phyloP scores from a whole-genome alignment of 2,113 vertebrate species.

The Echinops telfairi region DNA sequence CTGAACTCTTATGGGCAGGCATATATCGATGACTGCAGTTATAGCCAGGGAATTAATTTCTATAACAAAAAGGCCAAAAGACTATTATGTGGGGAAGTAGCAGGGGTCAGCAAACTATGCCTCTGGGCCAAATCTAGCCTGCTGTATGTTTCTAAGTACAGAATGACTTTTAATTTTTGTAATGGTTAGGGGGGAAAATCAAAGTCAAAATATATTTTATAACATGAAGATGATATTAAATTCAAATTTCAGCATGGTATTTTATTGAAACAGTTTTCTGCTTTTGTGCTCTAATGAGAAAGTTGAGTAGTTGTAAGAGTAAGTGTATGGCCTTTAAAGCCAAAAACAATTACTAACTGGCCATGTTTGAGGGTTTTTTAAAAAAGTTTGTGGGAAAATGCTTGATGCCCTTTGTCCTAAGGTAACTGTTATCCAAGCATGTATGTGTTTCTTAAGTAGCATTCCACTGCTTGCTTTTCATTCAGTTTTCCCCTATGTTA shows the following conservation, averaged over 20 bases:
- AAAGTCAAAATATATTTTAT: conserved; percentile 32
- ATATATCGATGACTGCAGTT: not conserved
- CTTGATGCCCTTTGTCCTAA: not conserved
- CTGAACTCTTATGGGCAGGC: conserved; percentile 1
- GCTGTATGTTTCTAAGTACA: not conserved
- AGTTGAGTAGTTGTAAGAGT: not conserved
- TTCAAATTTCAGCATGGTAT: not conserved
- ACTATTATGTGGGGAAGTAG: not conserved
- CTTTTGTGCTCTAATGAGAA: conserved; percentile 17
- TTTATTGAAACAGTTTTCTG: conserved; percentile 15
- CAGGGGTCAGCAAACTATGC: not conserved
- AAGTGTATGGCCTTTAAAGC: not conserved
- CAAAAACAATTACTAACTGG: not conserved
- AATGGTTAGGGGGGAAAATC: not conserved
- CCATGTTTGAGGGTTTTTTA: no score
- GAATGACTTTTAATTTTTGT: conserved; percentile 16
- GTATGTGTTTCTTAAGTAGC: conserved; percentile 18
- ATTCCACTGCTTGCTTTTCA: conserved; percentile 38
- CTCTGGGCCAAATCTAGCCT: not conserved
- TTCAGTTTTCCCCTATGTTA: not conserved
- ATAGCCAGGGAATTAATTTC: not conserved
- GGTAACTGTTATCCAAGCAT: not conserved
- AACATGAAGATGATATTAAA: not conserved
- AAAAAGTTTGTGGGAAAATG: no score
- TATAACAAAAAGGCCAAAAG: no score